Evolutionary conservation across 2,113 vertebrate species (phyloP).

Genomic region (Tragulus kanchil): DNA sequence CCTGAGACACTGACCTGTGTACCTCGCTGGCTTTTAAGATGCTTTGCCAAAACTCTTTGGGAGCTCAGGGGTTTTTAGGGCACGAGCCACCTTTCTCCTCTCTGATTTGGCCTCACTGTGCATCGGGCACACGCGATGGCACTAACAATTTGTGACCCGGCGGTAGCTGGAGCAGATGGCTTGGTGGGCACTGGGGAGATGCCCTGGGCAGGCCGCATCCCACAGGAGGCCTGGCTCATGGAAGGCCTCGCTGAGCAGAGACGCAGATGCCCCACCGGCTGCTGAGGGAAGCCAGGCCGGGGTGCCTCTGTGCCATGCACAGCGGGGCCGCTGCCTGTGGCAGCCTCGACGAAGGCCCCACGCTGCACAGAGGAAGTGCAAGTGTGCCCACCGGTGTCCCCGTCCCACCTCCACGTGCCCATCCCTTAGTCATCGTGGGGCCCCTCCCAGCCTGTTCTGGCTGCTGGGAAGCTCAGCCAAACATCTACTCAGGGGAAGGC

Average conservation of each 20-base stretch:
- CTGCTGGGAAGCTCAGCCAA: not conserved
- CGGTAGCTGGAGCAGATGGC: not conserved
- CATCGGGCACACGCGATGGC: not conserved
- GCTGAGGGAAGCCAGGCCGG: not conserved
- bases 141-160: not conserved
- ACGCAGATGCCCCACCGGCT: not conserved
- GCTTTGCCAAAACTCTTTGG: not conserved
- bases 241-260: not conserved
- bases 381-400: fast-evolving
- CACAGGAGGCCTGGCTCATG: not conserved
- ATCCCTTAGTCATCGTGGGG: not conserved
- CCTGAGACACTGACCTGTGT: not conserved
- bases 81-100: not conserved
- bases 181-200: not conserved
- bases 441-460: not conserved
- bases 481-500: not conserved
- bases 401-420: not conserved
- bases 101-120: not conserved
- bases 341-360: not conserved
- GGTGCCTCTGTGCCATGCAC: not conserved
- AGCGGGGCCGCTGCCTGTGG: fast-evolving
- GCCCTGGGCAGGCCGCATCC: not conserved
- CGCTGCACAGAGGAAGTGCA: not conserved
- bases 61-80: not conserved
- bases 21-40: not conserved